Evolutionary conservation across 2,888 invertebrate genomes (phyloP).

Genomic region (Melangyna quadrimaculata): DNA sequence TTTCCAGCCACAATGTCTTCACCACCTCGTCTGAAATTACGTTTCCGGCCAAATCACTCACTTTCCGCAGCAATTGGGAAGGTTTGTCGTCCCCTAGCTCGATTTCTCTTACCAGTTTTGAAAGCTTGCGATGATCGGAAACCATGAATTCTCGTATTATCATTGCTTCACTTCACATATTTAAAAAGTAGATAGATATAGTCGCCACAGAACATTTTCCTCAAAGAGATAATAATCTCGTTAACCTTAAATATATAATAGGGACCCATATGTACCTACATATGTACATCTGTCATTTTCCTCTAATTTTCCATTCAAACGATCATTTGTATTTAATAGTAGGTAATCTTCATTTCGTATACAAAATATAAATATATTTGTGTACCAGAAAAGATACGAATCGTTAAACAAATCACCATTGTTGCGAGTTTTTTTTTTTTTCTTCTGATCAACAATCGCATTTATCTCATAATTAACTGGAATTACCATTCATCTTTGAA

Average conservation of each 20-base stretch:
- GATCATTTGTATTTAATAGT: background rate
- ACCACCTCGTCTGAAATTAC: no score
- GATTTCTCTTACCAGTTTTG: no score
- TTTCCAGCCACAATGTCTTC: no score
- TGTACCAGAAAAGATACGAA: background rate
- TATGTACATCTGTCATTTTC: background rate
- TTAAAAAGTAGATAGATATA: no score
- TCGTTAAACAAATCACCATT: slow-evolving; percentile 10
- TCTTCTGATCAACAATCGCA: background rate
- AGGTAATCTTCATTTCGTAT: background rate
- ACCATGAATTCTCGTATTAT: no score
- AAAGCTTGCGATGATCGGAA: no score
- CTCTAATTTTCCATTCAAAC: background rate
- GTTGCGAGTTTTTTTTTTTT: background rate
- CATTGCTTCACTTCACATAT: no score
- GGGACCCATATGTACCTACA: no score
- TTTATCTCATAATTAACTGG: slow-evolving; percentile 26
- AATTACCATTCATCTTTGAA: slow-evolving; percentile 36
- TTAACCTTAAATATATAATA: background rate
- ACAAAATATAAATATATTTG: background rate
- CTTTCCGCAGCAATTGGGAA: no score
- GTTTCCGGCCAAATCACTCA: no score
- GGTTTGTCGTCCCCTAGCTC: no score
- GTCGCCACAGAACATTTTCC: no score
- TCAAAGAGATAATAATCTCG: background rate